Base-by-base conservation (phyloP, 2,113 vertebrate species). In the Nymphicus hollandicus region DNA sequence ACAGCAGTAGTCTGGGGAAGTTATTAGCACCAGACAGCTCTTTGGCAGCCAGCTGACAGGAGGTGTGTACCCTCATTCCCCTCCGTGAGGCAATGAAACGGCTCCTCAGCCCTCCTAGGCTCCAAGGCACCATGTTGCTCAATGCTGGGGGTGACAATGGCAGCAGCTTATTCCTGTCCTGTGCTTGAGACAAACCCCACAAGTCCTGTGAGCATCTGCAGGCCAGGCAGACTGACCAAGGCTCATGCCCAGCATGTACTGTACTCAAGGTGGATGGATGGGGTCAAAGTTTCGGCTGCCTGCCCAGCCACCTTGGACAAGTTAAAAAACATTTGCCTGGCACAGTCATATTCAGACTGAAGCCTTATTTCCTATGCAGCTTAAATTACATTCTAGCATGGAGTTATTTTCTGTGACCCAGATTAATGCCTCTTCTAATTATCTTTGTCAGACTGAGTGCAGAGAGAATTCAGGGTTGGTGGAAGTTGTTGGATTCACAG, bases 201-300 rank as follows among this genome's bases (percentile, higher is more conserved):
- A 4, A 52, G 27, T 37, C 53, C 41, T 66, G 53, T 0, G 0
- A 49, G 24, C 17, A n/a, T 44, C 58, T 80, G 17, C 46, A 33
- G 69, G 43, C 22, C 41, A 65, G 78, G 17, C n/a, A 76, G 70
- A 53, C 41, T 35, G 76, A 78, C 25, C 12, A 7, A 27, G 10
- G 25, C 25, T 82, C 0, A 0, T 46, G 39, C 39, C 25, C 78
- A 66, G 44, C 53, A 47, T 4, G 7, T 27, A 10, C 46, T 79
- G 29, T 44, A 27, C 19, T 94, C 0, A 0, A 33, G 15, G 6
- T 46, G 24, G 49, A 28, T 24, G 13, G 77, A 60, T 0, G 0
- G 11, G 23, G 13, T 47, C 11, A 35, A 58, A 49, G 17, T 53
- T 70, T 58, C 6, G 2, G 41, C 24, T 44, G 20, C 46, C 46